Base-by-base conservation (phyloP, 2,888 invertebrate genomes). In the Troides aeacus region DNA sequence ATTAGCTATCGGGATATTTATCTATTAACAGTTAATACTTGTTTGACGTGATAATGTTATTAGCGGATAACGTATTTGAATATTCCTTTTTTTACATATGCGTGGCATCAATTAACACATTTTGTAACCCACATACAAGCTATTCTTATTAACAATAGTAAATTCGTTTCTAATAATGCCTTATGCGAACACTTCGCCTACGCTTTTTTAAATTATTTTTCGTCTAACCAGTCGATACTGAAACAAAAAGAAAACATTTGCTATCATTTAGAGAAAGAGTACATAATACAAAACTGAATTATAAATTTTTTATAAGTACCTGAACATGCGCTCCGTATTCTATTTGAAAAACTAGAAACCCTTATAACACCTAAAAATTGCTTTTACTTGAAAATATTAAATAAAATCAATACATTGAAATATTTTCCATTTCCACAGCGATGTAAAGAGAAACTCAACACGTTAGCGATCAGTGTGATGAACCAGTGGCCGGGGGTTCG, bases 401-500 rank as follows among this genome's bases (percentile, higher is more conserved):
- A 4, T 53, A 53, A 53, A 18, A 53, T 53, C 5, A 53, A 53
- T 53, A n/a, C 18, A 4, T 4, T 4, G 5, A n/a, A 8, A 5
- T 18, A n/a, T 53, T 53, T 15, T 18, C 63, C 39, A 60, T 18
- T 21, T 70, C 24, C 59, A 65, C 95, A 99, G 99, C 95, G 98
- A 86, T 98, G 98, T 92, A 98, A 97, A 88, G 99, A 99, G 92
- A 98, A 97, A 89, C 93, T 99, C 80, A 97, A 98, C 92, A 97
- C 97, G 71, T 92, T 99, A 83, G 98, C 99, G 69, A 97, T 98
- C 84, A 97, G 97, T 79, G 99, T 99, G 88, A 98, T 98, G 97
- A 99, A 99, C 93, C 97, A 97, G 88, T 99, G 99, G 99, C 98
- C 98, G 0, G 97, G 98, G n/a, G 96, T 98, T 73, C 95, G 95